Evolutionary conservation across 2,113 vertebrate species (phyloP).

Genomic region (Cyanocitta stelleri): DNA sequence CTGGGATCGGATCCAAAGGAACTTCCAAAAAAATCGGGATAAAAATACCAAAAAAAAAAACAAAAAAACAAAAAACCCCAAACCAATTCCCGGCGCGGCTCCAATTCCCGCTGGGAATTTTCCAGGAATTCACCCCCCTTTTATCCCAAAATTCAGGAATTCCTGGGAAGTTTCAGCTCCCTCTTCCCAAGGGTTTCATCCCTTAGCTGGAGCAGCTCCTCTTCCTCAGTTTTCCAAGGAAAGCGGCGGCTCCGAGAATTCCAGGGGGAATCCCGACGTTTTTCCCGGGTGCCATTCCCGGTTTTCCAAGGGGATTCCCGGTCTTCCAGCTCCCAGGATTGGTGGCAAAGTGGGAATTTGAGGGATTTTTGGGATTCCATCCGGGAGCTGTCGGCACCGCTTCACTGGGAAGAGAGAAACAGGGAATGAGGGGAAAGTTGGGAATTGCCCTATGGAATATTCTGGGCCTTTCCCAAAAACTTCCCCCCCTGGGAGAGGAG

Average conservation of each 20-base stretch:
- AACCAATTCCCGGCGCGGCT: background rate
- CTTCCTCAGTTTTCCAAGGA: rapidly evolving
- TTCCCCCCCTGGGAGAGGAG: background rate
- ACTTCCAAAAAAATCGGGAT: background rate
- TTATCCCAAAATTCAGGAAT: background rate
- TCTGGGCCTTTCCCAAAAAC: rapidly evolving
- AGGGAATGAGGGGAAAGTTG: background rate
- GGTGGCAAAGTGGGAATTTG: background rate
- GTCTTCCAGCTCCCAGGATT: background rate
- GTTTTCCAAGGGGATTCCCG: background rate
- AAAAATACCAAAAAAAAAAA: background rate
- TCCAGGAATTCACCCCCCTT: background rate
- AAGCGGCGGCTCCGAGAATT: background rate
- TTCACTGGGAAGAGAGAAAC: background rate
- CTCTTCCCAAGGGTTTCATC: background rate
- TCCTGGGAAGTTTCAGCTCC: background rate
- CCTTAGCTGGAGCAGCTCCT: background rate
- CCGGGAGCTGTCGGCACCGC: background rate
- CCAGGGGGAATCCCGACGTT: background rate
- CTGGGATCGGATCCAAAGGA: background rate
- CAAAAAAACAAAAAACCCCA: too few relatives aligned
- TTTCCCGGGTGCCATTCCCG: background rate
- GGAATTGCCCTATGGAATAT: background rate
- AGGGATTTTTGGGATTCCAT: background rate
- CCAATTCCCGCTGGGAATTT: background rate